Base-by-base conservation (phyloP, 2,888 invertebrate species). In the Apodemia zela region DNA sequence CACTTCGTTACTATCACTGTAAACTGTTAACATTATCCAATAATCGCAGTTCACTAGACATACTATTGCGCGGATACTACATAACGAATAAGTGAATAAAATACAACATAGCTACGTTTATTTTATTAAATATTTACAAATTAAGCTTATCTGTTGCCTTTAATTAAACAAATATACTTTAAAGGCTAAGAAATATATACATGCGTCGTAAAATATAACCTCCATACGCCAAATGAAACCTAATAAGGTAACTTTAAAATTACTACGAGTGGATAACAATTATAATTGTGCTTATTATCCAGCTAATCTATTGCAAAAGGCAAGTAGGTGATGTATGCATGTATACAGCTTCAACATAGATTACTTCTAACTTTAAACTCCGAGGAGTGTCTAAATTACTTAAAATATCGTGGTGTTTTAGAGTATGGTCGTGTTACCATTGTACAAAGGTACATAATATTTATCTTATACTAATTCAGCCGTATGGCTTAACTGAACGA, bases 311-410 rank as follows among this genome's bases (percentile, higher is more conserved):
- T 84, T 81, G 86, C 84, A 75, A 86, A 54, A 89, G 89, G 89
- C 89, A 88, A 87, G 84, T 85, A 82, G 86, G 89, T 89, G 88
- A 87, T 84, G 82, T 83, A 85, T 79, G 82, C 82, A 67, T 72
- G 65, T 64, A 76, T 80, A 76, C 74, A 75, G 75, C 67, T 71
- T 73, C 76, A 76, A 61, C 68, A 67, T 65, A 67, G 71, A 68
- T 67, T 66, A 69, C 70, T 64, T 60, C 63, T 65, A 65, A 59
- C 72, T 78, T 59, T 47, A 59, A 47, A 35, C 18, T 59, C 63
- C 47, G 59, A 29, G 35, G 59, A 59, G 63, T 18, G 66, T 66
- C 66, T 66, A 72, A 75, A 73, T 71, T 68, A 65, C 79, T 83
- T 86, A 54, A 77, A 71, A 78, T 85, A 87, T 59, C 78, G 74